Conservation (phyloP, 1,140 invertebrate species). For the Drosophila dunni region DNA sequence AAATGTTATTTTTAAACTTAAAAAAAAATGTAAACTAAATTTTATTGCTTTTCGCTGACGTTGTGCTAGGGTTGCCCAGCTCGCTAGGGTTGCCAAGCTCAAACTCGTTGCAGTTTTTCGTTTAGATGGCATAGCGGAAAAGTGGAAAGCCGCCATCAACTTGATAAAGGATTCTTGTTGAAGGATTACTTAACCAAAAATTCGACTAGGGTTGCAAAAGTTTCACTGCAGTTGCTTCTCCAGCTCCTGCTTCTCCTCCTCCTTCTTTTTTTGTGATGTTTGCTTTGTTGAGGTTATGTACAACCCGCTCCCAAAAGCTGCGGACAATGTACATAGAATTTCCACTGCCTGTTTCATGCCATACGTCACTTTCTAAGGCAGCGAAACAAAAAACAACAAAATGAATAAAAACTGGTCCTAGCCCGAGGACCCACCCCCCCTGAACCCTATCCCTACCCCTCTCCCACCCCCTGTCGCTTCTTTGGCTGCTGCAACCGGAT, state of each 20-base stretch:
- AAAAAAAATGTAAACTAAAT: no score
- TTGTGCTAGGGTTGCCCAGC: not conserved
- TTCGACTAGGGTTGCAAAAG: constrained; percentile 34
- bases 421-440: not conserved
- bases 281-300: constrained; percentile 25
- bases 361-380: constrained; percentile 32
- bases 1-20: no score
- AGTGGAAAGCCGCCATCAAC: constrained; percentile 9
- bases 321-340: constrained; percentile 14
- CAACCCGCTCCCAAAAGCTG: constrained; percentile 17
- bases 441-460: not conserved
- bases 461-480: not conserved
- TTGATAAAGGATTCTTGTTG: constrained; percentile 3
- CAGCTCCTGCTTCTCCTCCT: no score
- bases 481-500: constrained; percentile 67
- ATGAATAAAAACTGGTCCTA: constrained; percentile 18
- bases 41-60: no score
- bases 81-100: constrained; percentile 17
- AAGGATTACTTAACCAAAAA: constrained; percentile 12
- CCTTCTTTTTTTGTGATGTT: not conserved
- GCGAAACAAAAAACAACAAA: constrained; percentile 1
- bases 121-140: not conserved
- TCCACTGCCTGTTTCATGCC: constrained; percentile 35
- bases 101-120: not conserved
- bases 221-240: constrained; percentile 15